phyloP scores from a whole-genome alignment of 2,888 invertebrate genomes.

The Macaria notata region DNA sequence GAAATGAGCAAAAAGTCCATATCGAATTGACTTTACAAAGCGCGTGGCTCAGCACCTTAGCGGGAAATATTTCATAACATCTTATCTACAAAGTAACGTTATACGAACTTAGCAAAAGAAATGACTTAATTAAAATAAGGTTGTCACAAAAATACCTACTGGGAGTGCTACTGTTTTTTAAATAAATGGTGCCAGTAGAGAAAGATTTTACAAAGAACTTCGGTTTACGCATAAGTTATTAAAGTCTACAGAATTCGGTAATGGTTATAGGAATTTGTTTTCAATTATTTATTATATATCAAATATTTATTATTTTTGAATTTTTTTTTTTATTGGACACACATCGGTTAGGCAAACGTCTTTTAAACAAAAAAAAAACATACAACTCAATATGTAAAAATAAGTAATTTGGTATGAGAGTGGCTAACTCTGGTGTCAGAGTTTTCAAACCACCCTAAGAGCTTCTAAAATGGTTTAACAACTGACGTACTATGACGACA shows the following conservation, averaged over 20 bases:
- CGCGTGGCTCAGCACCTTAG: constrained; percentile 2
- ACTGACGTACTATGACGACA: too few species aligned
- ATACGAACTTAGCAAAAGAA: not conserved
- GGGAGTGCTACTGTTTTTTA: not conserved
- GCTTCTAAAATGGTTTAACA: too few species aligned
- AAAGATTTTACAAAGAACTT: too few species aligned
- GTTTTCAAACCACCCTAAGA: too few species aligned
- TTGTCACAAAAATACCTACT: not conserved
- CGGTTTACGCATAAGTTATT: not conserved
- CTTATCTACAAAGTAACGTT: constrained; percentile 3
- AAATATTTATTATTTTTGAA: too few species aligned
- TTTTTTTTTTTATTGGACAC: too few species aligned
- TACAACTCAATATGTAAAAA: too few species aligned
- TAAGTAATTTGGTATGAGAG: too few species aligned
- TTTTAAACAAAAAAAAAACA: too few species aligned
- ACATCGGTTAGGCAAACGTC: too few species aligned
- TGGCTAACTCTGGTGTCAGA: too few species aligned
- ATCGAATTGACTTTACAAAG: constrained; percentile 1
- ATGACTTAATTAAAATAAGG: not conserved
- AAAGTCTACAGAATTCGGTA: not conserved
- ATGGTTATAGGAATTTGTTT: not conserved
- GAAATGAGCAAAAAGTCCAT: constrained; percentile 19
- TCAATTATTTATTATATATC: too few species aligned
- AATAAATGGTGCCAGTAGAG: not conserved
- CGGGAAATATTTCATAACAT: constrained; percentile 8